These are phyloP conservation scores for Nephrotoma appendiculata DNA, from an alignment of 2,888 invertebrate genomes.

Conservation along the genomic window DNA sequence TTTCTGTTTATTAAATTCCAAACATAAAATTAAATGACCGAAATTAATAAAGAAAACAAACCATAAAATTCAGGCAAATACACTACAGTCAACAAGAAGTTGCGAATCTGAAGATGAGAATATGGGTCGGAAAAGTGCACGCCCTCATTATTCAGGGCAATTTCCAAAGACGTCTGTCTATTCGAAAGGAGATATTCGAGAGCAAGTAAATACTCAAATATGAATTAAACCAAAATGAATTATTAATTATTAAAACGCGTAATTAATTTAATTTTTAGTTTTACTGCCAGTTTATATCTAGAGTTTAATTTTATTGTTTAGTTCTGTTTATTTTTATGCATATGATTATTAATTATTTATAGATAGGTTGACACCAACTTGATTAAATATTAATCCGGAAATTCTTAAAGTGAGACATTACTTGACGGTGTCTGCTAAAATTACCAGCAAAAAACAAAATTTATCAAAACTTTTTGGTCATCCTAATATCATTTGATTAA, in stretches of 20 bases:
- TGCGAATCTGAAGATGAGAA: constrained; percentile 74
- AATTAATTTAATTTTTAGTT: neutral
- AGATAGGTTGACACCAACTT: neutral
- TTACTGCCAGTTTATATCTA: neutral
- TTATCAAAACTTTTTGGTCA: neutral
- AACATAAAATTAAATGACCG: constrained; percentile 18
- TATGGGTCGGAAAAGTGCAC: constrained; percentile 51
- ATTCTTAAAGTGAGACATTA: neutral
- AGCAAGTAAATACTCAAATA: constrained; percentile 39
- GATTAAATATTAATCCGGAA: neutral
- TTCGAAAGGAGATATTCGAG: constrained; percentile 71
- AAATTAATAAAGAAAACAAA: constrained; percentile 11
- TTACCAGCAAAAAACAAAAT: neutral
- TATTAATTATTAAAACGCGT: neutral
- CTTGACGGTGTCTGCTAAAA: neutral
- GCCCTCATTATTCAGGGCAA: constrained; percentile 36
- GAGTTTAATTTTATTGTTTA: neutral
- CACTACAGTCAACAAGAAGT: constrained; percentile 52
- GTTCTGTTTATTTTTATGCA: neutral
- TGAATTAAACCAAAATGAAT: neutral
- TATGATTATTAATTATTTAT: neutral
- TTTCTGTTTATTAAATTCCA: constrained; percentile 14
- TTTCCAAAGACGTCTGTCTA: constrained; percentile 42
- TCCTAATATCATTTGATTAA: neutral
- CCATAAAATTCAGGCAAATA: constrained; percentile 40